Base-by-base conservation (phyloP, 2,888 invertebrate species). In the Eristalis pertinax region DNA sequence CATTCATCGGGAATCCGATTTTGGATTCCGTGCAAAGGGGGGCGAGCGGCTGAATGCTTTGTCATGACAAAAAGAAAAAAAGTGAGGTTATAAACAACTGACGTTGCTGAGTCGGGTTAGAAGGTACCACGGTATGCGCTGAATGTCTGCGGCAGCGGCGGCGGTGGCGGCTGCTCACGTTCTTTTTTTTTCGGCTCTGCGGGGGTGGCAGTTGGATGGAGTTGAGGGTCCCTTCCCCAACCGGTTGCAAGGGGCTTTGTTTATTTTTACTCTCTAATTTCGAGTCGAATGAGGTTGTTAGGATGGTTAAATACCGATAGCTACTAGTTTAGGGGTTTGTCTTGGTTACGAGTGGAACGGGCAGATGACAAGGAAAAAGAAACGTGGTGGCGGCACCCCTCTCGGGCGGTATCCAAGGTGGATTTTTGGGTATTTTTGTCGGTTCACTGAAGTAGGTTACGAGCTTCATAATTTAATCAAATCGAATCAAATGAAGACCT, bases 261-360 rank as follows among this genome's bases (percentile, higher is more conserved):
- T 74, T 76, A 63, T 80, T 85, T 76, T 72, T 81, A 62, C 60
- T 79, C 26, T 60, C 60, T 87, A 83, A 87, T 87, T 80, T 69
- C 29, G 50, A n/a, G n/a, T 76, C 76, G 76, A 87, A 79, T 87
- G 70, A 73, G 83, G 79, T 87, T 87, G 87, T 87, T 84, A 87
- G 84, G 79, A 83, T 84, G 72, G 75, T 76, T 84, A 84, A 87
- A 87, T 87, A 84, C 79, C 87, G 76, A 84, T 87, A 86, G 76
- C 68, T 80, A 75, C 69, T 35, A 35, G 77, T 62, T 76, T 60
- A 22, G 60, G 76, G 72, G 62, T 64, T 69, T 63, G 74, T 75
- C 65, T 75, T 86, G 74, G 86, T 82, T 62, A 84, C 79, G 22
- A 50, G 41, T 5, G 26, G 15, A 60, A 13, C 22, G 38, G n/a